Conservation (phyloP, 2,113 vertebrate genomes). For the Euleptes europaea region DNA sequence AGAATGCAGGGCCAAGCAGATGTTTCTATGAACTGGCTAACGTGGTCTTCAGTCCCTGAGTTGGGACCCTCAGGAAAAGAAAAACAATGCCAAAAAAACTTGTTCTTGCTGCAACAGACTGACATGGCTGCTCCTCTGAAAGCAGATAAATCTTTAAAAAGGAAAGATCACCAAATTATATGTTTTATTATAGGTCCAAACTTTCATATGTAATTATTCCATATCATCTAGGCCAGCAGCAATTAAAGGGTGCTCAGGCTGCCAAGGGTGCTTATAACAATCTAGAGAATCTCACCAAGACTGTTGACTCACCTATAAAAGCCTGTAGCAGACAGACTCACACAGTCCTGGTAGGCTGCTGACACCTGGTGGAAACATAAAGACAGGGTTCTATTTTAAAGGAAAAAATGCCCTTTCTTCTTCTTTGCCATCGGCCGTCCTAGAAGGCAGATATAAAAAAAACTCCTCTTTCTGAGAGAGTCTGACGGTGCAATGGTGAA, state of each 20-base stretch:
- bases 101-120: no score
- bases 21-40: no score
- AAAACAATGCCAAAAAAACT: no score
- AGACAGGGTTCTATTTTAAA: not conserved
- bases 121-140: no score
- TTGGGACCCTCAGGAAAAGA: no score
- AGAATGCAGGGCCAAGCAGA: no score
- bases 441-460: no score
- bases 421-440: no score
- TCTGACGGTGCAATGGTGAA: no score
- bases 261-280: not conserved
- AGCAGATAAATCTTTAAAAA: not conserved
- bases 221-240: not conserved
- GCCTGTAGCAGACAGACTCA: conserved; percentile 90
- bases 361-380: conserved; percentile 78
- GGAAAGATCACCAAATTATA: not conserved
- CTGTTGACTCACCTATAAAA: conserved; percentile 88
- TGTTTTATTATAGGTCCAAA: not conserved
- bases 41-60: no score
- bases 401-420: no score
- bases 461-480: no score
- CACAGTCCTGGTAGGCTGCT: conserved; percentile 80
- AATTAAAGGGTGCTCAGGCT: not conserved
- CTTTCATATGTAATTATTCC: not conserved
- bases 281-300: not conserved